Conservation (phyloP, 2,888 invertebrate species). For the Julus scanicus region DNA sequence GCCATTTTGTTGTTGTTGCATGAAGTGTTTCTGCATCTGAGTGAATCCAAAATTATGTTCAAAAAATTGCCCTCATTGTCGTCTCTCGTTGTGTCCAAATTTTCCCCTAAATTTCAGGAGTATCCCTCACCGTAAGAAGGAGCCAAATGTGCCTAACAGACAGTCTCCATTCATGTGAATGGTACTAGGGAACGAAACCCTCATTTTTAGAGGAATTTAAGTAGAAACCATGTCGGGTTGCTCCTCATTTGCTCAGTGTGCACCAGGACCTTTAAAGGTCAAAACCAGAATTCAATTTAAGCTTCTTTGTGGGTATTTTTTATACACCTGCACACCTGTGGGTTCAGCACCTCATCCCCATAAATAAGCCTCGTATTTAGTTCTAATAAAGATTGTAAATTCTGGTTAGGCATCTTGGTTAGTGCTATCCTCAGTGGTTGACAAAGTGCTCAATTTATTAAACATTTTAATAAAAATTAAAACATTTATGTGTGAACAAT, state of each 20-base stretch:
- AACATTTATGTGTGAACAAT: no score
- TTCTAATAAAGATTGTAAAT: no score
- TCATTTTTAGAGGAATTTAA: slow-evolving; percentile 17
- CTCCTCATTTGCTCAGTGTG: not conserved
- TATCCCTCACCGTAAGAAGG: not conserved
- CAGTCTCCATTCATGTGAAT: not conserved
- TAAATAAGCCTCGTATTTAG: not conserved
- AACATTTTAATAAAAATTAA: no score
- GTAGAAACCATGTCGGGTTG: not conserved
- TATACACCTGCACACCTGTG: slow-evolving; percentile 2
- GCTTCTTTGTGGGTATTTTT: not conserved
- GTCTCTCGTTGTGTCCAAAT: no score
- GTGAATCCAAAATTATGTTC: no score
- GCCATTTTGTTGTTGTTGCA: no score
- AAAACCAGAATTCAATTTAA: slow-evolving; percentile 23
- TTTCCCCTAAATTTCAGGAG: no score
- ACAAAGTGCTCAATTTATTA: no score
- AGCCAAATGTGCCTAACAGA: not conserved
- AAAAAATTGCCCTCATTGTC: no score
- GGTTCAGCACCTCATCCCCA: slow-evolving; percentile 18
- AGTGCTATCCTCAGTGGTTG: no score
- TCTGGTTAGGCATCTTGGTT: no score
- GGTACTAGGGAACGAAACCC: not conserved
- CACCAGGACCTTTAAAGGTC: not conserved
- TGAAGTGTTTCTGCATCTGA: no score